Evolutionary conservation across 2,888 invertebrate species (phyloP), one percentile per base, ranked within the genome.

Genomic region (Hypena proboscidalis): DNA sequence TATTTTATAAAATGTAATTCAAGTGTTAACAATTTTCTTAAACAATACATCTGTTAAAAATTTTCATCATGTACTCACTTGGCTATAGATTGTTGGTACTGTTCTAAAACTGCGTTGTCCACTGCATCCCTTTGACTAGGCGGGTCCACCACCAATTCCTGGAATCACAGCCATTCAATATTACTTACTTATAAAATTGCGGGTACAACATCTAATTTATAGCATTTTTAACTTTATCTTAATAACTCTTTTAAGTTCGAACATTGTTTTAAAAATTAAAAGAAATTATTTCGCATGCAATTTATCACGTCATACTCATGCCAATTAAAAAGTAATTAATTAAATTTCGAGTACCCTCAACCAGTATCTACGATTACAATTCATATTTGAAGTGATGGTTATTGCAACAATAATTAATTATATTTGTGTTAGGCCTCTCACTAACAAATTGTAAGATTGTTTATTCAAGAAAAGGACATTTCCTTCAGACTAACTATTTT

Each of bases 91-190:
- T 95, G 95, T 81, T 95, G 95, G 76, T 95, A 96, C 74, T 95
- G 95, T 63, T 96, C 97, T 77, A 96, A 85, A 73, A 97, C 97
- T 87, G 95, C 94, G 65, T 94, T 95, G 74, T 97, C 97, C 66
- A 95, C 93, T 70, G 77, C 13, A 8, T 62, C 62, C 13, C 62
- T 67, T 55, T 83, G 84, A 50, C 68, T 80, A 9, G 81, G 75
- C 10, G 79, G 63, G 13, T 86, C 85, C 53, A 67, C 73, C 39
- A 74, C 75, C 73, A 80, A 69, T 35, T 90, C 89, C 89, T 88
- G 13, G 52, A 22, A 10, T 23, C 21, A 55, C 27, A 38, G n/a
- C n/a, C n/a, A n/a, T n/a, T n/a, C n/a, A n/a, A n/a, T n/a, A n/a
- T n/a, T n/a, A n/a, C n/a, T n/a, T n/a, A n/a, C n/a, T n/a, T n/a